Base-by-base conservation (phyloP, 2,888 invertebrate genomes). In the Lasioglossum malachurum region DNA sequence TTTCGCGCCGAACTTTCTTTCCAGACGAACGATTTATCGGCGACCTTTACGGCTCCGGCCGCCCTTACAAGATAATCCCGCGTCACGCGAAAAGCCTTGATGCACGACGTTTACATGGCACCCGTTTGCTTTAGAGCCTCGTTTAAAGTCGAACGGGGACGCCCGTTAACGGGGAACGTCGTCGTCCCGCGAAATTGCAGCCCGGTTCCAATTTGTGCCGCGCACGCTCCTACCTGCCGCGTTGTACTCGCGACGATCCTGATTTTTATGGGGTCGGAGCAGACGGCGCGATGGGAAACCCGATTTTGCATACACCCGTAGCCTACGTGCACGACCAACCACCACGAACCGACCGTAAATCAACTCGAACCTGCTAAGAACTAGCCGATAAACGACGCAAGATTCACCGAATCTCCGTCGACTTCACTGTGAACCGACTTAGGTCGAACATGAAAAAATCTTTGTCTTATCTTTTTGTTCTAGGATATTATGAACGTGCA, bases 21-120 rank as follows among this genome's bases (percentile, higher is more conserved):
- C 19, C 67, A 8, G 67, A 19, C 79, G 79, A 77, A 80, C 84
- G 88, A 90, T 90, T 89, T 91, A 90, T 90, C 88, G 88, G 72
- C 88, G 83, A 81, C 87, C 89, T 89, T 91, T 87, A 88, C 81
- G 84, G 74, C 79, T 77, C 60, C 27, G 60, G 5, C 60, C 69
- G 53, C 82, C 88, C 85, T 91, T 86, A 84, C 87, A 67, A 85
- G 89, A 88, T 89, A 88, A 90, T 91, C 89, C 87, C 27, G 82
- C 80, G 72, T 85, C 82, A 67, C 57, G 75, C 80, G 85, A 82
- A 87, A 82, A 80, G 79, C 74, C 75, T 75, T 87, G 84, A 90
- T 84, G 84, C 87, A 87, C 86, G 75, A 72, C 4, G 38, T 35
- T 69, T 69, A 79, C 83, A 83, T 77, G 72, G 79, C 84, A 83